Evolutionary conservation across 2,113 vertebrate genomes (phyloP).

Genomic region (Aptenodytes forsteri): DNA sequence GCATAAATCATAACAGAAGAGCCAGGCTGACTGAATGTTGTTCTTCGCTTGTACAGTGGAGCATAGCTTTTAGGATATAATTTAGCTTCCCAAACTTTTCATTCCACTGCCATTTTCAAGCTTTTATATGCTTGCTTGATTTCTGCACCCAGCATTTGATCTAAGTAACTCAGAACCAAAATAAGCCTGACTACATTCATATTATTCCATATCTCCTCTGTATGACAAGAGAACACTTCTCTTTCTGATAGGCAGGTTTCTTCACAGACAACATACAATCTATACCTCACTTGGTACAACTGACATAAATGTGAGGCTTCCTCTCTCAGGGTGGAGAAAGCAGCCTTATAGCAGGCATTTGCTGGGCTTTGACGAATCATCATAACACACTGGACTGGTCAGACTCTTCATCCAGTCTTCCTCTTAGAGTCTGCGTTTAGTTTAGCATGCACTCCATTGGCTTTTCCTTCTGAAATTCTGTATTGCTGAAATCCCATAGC

Average conservation of each 20-base stretch:
- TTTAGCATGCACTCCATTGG: background rate
- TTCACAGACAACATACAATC: background rate
- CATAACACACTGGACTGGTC: background rate
- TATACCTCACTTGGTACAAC: background rate
- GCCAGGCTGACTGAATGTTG: background rate
- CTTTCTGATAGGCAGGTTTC: background rate
- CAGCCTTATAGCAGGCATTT: background rate
- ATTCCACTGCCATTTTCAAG: background rate
- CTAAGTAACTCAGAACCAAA: background rate
- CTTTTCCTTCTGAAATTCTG: background rate
- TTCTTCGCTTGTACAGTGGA: background rate
- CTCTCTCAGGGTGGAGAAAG: background rate
- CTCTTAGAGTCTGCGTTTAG: background rate
- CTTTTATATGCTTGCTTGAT: background rate
- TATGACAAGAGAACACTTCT: background rate
- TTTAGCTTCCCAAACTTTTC: background rate
- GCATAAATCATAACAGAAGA: slow-evolving; percentile 16
- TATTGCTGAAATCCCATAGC: background rate
- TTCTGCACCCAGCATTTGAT: background rate
- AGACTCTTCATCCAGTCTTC: background rate
- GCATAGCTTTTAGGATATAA: background rate
- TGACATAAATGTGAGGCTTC: background rate
- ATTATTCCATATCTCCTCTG: background rate
- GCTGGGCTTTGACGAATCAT: background rate
- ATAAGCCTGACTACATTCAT: background rate